Percentiles rank a stretch among this genome's conserved stretches.
These are phyloP conservation scores for Corydoras sp. DNA, from an alignment of 2,113 vertebrate genomes.

Conservation along the genomic window DNA sequence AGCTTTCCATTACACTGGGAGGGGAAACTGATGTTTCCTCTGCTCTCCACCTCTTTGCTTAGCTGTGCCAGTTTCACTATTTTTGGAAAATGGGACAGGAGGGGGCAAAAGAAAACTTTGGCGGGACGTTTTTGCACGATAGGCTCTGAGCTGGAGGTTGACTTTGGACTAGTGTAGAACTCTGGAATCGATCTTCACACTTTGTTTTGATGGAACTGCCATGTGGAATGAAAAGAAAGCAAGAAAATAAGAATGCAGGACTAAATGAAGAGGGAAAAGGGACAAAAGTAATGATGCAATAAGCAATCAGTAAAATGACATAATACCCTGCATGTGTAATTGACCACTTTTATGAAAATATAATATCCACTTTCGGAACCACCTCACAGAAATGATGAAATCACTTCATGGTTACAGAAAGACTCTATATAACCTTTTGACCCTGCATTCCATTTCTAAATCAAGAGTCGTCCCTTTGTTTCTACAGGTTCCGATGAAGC, in stretches of 20 bases:
- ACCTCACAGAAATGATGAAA: conserved; percentile 19
- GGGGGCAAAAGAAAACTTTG: conserved; percentile 30
- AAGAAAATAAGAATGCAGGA: conserved; percentile 32
- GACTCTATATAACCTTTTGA: too few relatives aligned
- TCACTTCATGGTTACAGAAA: neutral
- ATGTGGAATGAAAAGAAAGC: conserved; percentile 40
- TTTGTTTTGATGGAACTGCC: conserved; percentile 46
- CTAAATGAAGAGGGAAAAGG: conserved; percentile 9
- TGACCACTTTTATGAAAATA: conserved; percentile 22
- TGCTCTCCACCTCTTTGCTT: conserved; percentile 20
- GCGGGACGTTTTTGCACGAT: conserved; percentile 30
- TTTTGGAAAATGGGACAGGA: conserved; percentile 36
- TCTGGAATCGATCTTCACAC: conserved; percentile 35
- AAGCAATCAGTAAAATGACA: conserved; percentile 15
- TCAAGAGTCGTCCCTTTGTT: too few relatives aligned
- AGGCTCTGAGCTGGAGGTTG: conserved; percentile 39
- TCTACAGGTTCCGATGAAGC: too few relatives aligned
- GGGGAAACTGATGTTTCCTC: conserved; percentile 40
- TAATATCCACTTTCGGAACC: conserved; percentile 22
- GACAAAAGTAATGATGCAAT: conserved; percentile 18
- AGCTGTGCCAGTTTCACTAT: conserved; percentile 41
- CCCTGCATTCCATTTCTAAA: too few relatives aligned
- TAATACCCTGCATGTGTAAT: conserved; percentile 29
- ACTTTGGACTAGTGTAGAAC: conserved; percentile 38
- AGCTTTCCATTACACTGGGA: conserved; percentile 38